A percentile compares a stretch with the other conserved stretches of the same genome.
Evolutionary conservation across 1,140 invertebrate species (phyloP).

Genomic region (Leptopilina clavipes): DNA sequence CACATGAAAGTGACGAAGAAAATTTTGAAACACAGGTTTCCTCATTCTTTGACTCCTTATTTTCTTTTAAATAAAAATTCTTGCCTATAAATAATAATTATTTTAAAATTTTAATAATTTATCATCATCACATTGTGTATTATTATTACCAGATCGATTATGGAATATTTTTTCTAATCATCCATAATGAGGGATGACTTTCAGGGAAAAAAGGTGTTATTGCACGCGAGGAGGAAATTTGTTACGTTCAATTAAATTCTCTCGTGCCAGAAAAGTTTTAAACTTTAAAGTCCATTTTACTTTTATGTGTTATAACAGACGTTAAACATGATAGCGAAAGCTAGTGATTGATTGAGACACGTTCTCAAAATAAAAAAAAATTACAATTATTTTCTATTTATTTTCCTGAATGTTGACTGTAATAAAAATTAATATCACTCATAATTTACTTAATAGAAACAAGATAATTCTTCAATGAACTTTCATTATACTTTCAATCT

Average conservation of each 20-base stretch:
- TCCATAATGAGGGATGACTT: background rate
- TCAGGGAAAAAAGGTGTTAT: background rate
- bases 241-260: slow-evolving; percentile 24
- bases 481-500: too few species aligned
- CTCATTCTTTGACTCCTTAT: too few species aligned
- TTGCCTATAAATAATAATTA: background rate
- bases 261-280: background rate
- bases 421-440: too few species aligned
- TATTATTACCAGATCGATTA: background rate
- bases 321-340: background rate
- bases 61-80: too few species aligned
- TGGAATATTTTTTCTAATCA: background rate
- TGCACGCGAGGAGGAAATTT: slow-evolving; percentile 8
- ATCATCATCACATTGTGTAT: too few species aligned
- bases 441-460: too few species aligned
- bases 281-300: slow-evolving; percentile 23
- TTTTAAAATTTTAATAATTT: too few species aligned
- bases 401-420: background rate
- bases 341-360: background rate
- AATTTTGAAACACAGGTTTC: too few species aligned
- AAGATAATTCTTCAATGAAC: too few species aligned
- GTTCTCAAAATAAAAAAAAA: background rate
- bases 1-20: too few species aligned
- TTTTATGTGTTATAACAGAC: slow-evolving; percentile 3
- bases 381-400: background rate